Evolutionary conservation across 2,888 invertebrate species (phyloP).

Genomic region (Eupithecia subfuscata): DNA sequence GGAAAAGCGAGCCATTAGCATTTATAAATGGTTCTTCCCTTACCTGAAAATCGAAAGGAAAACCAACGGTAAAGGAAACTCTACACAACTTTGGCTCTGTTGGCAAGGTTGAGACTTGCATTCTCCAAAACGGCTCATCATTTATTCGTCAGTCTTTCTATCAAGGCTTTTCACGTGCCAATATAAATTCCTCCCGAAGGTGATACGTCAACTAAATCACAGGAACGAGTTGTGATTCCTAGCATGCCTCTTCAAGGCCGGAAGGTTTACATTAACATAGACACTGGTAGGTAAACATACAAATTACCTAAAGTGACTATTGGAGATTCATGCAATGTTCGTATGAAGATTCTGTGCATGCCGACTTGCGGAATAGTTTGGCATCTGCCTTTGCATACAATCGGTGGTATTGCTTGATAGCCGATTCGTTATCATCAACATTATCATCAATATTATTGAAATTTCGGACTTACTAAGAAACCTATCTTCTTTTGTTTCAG

Average conservation of each 20-base stretch:
- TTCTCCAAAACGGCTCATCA: background rate
- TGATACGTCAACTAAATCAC: constrained; percentile 38
- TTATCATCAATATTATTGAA: background rate
- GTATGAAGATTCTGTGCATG: constrained; percentile 71
- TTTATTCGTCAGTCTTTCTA: background rate
- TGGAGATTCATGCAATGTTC: constrained; percentile 63
- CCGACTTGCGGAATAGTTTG: constrained; percentile 55
- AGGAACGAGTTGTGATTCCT: constrained; percentile 47
- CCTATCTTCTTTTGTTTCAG: too few species aligned
- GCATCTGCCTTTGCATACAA: constrained; percentile 30
- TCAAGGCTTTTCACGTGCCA: constrained; percentile 23
- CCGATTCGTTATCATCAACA: background rate
- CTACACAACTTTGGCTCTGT: constrained; percentile 14
- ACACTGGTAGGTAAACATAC: constrained; percentile 56
- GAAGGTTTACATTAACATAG: constrained; percentile 62
- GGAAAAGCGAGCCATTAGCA: constrained; percentile 26
- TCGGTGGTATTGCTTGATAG: constrained; percentile 11
- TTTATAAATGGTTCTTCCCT: constrained; percentile 27
- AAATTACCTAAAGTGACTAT: constrained; percentile 60
- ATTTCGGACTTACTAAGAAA: background rate
- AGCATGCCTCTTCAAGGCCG: constrained; percentile 62
- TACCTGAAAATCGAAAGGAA: constrained; percentile 28
- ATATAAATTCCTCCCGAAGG: constrained; percentile 33
- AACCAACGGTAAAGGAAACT: constrained; percentile 17
- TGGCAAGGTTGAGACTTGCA: constrained; percentile 18